These are phyloP conservation scores for Cephus rjabovi DNA, from an alignment of 2,888 invertebrate genomes.

Conservation along the genomic window DNA sequence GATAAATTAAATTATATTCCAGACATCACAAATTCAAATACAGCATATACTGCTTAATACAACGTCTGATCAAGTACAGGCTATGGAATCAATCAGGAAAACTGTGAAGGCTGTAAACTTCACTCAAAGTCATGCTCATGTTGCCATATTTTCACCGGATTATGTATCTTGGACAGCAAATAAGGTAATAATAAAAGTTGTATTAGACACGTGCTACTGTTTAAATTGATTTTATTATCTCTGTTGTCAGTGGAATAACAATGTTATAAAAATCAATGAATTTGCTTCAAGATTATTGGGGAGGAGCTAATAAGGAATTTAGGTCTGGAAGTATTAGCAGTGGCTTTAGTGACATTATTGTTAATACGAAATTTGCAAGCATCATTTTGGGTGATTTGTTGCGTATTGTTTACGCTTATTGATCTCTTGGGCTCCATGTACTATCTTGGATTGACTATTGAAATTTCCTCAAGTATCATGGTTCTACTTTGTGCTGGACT, in stretches of 20 bases:
- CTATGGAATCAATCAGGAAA: constrained; percentile 58
- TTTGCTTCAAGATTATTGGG: constrained; percentile 53
- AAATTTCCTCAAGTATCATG: constrained; percentile 68
- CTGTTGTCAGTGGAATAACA: constrained; percentile 3
- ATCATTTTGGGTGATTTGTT: constrained; percentile 65
- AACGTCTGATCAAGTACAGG: constrained; percentile 53
- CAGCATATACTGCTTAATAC: constrained; percentile 59
- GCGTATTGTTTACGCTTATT: constrained; percentile 66
- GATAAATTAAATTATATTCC: constrained; percentile 12
- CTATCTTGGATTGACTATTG: constrained; percentile 67
- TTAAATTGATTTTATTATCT: constrained; percentile 5
- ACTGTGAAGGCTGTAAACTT: constrained; percentile 49
- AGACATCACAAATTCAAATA: constrained; percentile 61
- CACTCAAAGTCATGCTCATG: constrained; percentile 42
- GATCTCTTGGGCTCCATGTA: constrained; percentile 68
- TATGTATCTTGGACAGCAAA: constrained; percentile 63
- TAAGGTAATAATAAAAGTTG: constrained; percentile 40
- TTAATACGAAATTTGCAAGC: constrained; percentile 65
- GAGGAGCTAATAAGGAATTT: constrained; percentile 65
- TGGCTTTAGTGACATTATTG: constrained; percentile 65
- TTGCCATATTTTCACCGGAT: constrained; percentile 56
- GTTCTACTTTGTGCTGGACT: constrained; percentile 68
- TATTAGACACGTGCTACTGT: background rate
- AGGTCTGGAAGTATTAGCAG: constrained; percentile 64
- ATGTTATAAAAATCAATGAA: constrained; percentile 8